Conservation (phyloP, 2,888 invertebrate species). For the Phanerotoma sp. region DNA sequence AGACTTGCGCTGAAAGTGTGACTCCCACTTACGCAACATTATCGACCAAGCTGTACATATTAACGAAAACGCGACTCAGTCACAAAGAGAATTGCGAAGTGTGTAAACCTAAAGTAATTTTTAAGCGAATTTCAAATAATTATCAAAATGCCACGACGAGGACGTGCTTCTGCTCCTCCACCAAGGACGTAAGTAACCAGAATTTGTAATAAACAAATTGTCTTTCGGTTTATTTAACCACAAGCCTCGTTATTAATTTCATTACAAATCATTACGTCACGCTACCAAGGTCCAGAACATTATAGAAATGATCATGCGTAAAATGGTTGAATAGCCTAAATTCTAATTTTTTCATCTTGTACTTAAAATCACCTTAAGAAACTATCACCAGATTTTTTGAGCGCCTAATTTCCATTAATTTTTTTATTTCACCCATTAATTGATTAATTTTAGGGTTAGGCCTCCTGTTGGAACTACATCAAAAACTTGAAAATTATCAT, state of each 20-base stretch:
- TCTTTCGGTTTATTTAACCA: too few relatives aligned
- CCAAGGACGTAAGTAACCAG: conserved; percentile 49
- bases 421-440: too few relatives aligned
- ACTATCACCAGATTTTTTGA: too few relatives aligned
- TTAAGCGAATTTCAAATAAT: conserved; percentile 25
- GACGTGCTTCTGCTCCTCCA: conserved; percentile 51
- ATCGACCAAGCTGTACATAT: conserved; percentile 25
- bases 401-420: too few relatives aligned
- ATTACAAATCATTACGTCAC: conserved; percentile 30
- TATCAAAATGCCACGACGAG: conserved; percentile 53
- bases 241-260: too few relatives aligned
- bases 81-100: conserved; percentile 28
- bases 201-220: conserved; percentile 1
- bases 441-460: too few relatives aligned
- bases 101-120: conserved; percentile 18
- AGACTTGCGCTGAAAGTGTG: conserved; percentile 9
- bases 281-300: conserved; percentile 29
- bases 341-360: not conserved
- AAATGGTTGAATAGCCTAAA: not conserved
- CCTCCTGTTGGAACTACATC: too few relatives aligned
- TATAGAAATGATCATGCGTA: conserved; percentile 17
- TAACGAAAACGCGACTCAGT: conserved; percentile 30
- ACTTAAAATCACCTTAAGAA: too few relatives aligned
- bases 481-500: too few relatives aligned
- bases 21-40: conserved; percentile 28